Conservation (phyloP, 2,888 invertebrate species). For the Ophion ellenae region DNA sequence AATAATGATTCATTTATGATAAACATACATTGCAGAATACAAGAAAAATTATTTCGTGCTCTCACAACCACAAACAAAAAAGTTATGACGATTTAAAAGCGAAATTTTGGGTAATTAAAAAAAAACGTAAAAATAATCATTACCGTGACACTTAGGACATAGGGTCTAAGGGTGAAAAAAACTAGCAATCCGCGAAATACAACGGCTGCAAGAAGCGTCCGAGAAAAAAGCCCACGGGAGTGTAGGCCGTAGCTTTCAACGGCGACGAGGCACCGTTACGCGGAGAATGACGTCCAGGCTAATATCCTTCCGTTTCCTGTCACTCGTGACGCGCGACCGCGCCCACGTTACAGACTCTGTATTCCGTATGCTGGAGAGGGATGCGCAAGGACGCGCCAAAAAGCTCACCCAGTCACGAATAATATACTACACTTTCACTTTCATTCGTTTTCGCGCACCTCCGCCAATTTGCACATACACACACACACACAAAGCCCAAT, state of each 20-base stretch:
- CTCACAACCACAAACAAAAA: no score
- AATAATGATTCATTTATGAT: no score
- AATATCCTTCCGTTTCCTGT: conserved; percentile 80
- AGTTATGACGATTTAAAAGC: no score
- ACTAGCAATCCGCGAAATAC: no score
- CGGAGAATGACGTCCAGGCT: conserved; percentile 77
- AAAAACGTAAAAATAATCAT: no score
- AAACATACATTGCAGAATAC: no score
- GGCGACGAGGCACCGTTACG: conserved; percentile 69
- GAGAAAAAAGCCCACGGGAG: conserved; percentile 2
- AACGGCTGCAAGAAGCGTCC: neutral
- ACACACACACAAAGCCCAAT: conserved; percentile 11
- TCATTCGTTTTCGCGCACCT: conserved; percentile 45
- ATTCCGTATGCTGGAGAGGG: conserved; percentile 17
- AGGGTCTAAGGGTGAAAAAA: no score
- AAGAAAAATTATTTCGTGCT: no score
- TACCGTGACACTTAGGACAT: no score
- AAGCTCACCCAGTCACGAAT: conserved; percentile 51
- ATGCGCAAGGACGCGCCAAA: conserved; percentile 22
- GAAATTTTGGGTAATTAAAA: no score
- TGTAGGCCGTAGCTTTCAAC: conserved; percentile 54
- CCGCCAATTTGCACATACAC: neutral
- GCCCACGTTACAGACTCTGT: conserved; percentile 54
- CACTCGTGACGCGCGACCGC: conserved; percentile 72
- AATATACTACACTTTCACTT: conserved; percentile 65